phyloP scores from a whole-genome alignment of 2,113 vertebrate genomes.

The Caloenas nicobarica region DNA sequence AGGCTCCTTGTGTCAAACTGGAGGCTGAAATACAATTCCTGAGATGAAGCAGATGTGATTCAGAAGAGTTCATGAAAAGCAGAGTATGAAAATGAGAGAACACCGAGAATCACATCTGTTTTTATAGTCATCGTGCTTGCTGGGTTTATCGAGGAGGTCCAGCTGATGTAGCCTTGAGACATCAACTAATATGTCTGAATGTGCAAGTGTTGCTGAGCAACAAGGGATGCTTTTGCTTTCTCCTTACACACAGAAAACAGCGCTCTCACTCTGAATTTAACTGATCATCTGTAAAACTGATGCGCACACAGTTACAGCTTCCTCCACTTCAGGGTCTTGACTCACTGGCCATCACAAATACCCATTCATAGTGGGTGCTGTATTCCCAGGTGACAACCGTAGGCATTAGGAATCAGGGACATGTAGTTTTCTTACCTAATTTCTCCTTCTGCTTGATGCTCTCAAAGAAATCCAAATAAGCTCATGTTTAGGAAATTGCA shows the following conservation, averaged over 20 bases:
- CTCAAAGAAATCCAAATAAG: neutral
- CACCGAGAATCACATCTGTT: neutral
- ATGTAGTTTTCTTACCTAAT: neutral
- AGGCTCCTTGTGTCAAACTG: neutral
- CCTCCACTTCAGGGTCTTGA: neutral
- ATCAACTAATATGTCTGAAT: neutral
- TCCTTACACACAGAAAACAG: neutral
- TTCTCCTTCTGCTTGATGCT: neutral
- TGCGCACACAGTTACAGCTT: neutral
- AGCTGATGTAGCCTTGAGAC: neutral
- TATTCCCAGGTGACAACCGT: neutral
- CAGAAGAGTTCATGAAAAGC: neutral
- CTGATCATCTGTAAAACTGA: neutral
- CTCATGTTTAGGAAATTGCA: neutral
- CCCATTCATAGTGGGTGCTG: neutral
- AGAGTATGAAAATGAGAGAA: neutral
- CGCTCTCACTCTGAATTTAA: neutral
- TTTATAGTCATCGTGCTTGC: neutral
- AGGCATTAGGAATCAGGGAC: neutral
- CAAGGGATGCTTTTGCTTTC: neutral
- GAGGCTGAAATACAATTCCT: neutral
- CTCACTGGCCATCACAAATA: neutral
- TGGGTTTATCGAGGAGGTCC: neutral
- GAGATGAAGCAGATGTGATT: neutral
- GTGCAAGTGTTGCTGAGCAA: neutral